Base-by-base conservation (phyloP, 2,113 vertebrate species). In the Hyla sarda region DNA sequence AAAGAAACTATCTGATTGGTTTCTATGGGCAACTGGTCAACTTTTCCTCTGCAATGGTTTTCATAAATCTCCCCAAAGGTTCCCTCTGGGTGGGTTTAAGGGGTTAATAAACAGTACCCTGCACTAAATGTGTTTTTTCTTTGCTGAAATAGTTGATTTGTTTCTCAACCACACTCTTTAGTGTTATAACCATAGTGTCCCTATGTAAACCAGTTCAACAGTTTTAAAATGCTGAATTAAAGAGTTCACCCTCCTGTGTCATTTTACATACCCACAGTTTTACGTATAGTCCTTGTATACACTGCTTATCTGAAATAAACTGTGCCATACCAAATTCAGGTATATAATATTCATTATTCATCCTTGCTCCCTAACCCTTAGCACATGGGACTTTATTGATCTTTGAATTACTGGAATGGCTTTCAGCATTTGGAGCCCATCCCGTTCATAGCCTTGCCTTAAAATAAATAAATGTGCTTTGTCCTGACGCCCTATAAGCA, bases 381-480 rank as follows among this genome's bases (percentile, higher is more conserved):
- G 65, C 83, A 85, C 54, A 84, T 45, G 71, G 82, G 82, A 76
- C 56, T 28, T 84, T 76, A 84, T 84, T 84, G 82, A 84, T 84
- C 56, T 23, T 62, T 84, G 37, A 32, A 84, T 84, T 84, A 84
- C 82, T 84, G 82, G 82, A 84, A 84, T 84, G 82, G 82, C 82
- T 84, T 84, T 84, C 82, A 84, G 82, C 82, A 84, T 25, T 85
- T 85, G 83, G 83, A 85, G 83, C 76, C 47, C 58, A 67, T 85
- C 83, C 83, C 83, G 76, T 65, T 84, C 41, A 32, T 41, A 84
- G 82, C 56, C 62, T 84, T 85, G 71, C 82, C 73, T 84, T 76
- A 84, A 84, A 84, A 84, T 84, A 84, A 84, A 84, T 84, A 84
- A 76, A 84, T 84, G 71, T 75, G 34, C 71, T 75, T 84, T 56